phyloP scores from a whole-genome alignment of 92 coral and sea anemone genomes.

The Anthopleura xanthogrammica region DNA sequence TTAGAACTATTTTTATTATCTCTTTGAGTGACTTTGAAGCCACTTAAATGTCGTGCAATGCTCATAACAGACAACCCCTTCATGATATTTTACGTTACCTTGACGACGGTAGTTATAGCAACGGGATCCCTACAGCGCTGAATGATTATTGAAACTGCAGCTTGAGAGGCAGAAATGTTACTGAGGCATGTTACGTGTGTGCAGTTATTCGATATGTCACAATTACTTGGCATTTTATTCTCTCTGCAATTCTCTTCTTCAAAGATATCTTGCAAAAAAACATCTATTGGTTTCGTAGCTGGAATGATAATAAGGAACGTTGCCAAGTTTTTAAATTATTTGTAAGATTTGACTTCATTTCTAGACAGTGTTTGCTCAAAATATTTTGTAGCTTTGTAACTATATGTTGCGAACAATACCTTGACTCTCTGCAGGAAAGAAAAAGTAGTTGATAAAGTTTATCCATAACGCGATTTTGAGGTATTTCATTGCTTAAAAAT shows the following conservation, averaged over 20 bases:
- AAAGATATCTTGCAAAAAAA: background rate
- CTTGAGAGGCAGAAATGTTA: slow-evolving; percentile 40
- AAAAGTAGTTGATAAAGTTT: no score
- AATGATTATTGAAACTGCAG: slow-evolving; percentile 46
- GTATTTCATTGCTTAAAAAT: background rate
- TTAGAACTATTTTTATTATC: no score
- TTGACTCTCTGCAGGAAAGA: no score
- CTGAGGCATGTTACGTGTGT: slow-evolving; percentile 52
- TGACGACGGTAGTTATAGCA: slow-evolving; percentile 52
- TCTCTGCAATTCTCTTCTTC: background rate
- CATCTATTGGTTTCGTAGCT: slow-evolving; percentile 6
- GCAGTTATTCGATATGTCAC: slow-evolving; percentile 49
- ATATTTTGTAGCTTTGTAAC: no score
- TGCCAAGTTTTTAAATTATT: no score
- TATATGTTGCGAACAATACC: no score
- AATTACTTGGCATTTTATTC: slow-evolving; percentile 35
- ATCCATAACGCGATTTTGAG: background rate
- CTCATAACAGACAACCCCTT: no score
- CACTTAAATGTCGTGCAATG: no score
- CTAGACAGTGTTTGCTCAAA: no score
- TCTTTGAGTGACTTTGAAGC: no score
- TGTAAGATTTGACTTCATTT: no score
- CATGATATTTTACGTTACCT: slow-evolving; percentile 19
- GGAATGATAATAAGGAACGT: background rate
- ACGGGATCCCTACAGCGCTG: slow-evolving; percentile 63